Base-by-base conservation (phyloP, 92 coral and sea anemone genomes). In the Porites lobata region DNA sequence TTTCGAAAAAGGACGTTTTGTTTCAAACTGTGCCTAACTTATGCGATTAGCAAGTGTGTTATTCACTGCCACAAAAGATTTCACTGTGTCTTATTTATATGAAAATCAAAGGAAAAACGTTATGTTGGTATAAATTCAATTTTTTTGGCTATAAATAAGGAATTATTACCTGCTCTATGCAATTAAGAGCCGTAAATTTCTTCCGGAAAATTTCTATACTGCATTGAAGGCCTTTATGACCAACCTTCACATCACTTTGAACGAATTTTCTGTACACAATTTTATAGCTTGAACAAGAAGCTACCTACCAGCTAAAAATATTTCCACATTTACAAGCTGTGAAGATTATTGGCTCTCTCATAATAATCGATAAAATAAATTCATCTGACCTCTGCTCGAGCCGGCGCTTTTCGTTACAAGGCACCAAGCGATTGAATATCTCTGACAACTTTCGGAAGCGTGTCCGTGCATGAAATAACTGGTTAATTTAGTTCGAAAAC, bases 71-170 rank as follows among this genome's bases (percentile, higher is more conserved):
- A 75, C 20, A 9, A 56, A 14, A 73, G 11, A 50, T 1, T 22
- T 56, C 50, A 26, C 53, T 22, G 14, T 32, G 18, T 52, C 22
- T 20, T 52, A 43, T 52, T 19, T 75, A 43, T 62, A 4, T 8
- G 78, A 21, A 6, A 20, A 52, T 20, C 7, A 73, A 19, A n/a
- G 14, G 18, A 75, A 75, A 73, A 20, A 50, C 18, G 47, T 53
- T 19, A 52, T 8, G 17, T 53, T 52, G 29, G 63, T 64, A 32
- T 82, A 47, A 29, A 11, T 24, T 68, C 1, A 82, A 53, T 11
- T 8, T 24, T 13, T 12, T 75, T 54, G 58, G 58, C 75, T 69
- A 70, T 57, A 71, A 69, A 82, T 56, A 80, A 82, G 70, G 26
- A 56, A 58, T 38, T 82, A 56, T 59, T 51, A 20, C 66, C 53